Percentiles rank a stretch among this genome's conserved stretches.
phyloP scores from a whole-genome alignment of 1,140 invertebrate genomes.

The Saccostrea glomerata region DNA sequence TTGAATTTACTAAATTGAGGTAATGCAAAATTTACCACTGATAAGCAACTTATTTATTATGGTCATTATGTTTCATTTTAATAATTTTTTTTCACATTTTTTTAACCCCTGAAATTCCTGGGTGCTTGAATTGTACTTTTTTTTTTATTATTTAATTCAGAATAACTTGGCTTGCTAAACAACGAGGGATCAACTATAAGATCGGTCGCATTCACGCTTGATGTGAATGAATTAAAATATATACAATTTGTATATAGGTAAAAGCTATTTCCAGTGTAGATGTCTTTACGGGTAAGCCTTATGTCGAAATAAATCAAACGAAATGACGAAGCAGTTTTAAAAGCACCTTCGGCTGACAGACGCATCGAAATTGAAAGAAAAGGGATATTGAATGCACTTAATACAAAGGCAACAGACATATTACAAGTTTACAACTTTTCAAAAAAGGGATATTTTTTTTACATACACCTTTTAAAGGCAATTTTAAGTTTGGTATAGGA shows the following conservation, averaged over 20 bases:
- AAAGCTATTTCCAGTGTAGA: constrained; percentile 5
- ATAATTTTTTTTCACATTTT: background rate
- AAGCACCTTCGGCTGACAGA: background rate
- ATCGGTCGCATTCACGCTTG: background rate
- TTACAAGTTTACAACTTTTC: too few relatives aligned
- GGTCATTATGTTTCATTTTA: too few relatives aligned
- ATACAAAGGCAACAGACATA: background rate
- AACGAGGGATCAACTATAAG: background rate
- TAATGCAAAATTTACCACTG: too few relatives aligned
- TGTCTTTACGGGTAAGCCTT: constrained; percentile 5
- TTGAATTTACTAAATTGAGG: too few relatives aligned
- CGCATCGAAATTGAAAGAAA: background rate
- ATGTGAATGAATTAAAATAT: background rate
- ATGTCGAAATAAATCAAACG: background rate
- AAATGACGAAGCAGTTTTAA: constrained; percentile 18
- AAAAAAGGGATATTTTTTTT: too few relatives aligned
- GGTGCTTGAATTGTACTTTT: background rate
- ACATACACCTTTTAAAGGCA: background rate
- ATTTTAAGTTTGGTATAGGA: background rate
- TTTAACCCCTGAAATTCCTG: background rate
- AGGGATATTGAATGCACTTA: background rate
- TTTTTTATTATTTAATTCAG: background rate
- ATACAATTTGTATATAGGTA: constrained; percentile 13
- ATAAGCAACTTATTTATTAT: too few relatives aligned
- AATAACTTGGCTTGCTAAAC: background rate